Base-by-base conservation (phyloP, 2,113 vertebrate genomes). In the Pangasianodon hypophthalmus region DNA sequence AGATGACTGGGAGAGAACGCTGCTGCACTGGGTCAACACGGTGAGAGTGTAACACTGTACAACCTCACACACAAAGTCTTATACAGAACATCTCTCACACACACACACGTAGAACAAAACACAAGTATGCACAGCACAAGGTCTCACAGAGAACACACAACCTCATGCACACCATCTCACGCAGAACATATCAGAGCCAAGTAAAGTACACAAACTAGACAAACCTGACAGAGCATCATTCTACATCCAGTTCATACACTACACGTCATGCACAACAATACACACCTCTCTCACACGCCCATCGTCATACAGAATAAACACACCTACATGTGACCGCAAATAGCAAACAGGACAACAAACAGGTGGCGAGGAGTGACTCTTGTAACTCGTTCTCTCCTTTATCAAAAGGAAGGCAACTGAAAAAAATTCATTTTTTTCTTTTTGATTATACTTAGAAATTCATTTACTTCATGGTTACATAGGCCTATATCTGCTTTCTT, bases 1-100 rank as follows among this genome's bases (percentile, higher is more conserved):
- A 54, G 91, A 93, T 6, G 94, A 93, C 90, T 95, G 96, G 97
- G 96, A 97, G 91, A 96, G 96, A 77, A 95, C 96, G 85, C 93
- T 98, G 60, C 95, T 98, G 62, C 92, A 94, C 87, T 98, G 97
- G 97, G 96, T 98, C 88, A 96, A 97, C 84, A 92, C 87, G 96
- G 97, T 98, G 96, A 93, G 95, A 21, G 85, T 88, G 52, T 60
- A 32, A 18, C 52, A 62, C 41, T 46, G 56, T 60, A 29, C 2
- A 41, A 58, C 32, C 79, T 32, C 80, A 84, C 21, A 14, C 50
- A 56, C 80, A 56, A 16, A 60, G 18, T 7, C 19, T 6, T 26
- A 10, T 24, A 58, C n/a, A 83, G 1, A 52, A 41, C n/a, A 56
- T 54, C n/a, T 16, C 26, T 4, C 44, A 81, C 6, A 18, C 2